A percentile compares a stretch with the other conserved stretches of the same genome.
Conservation (phyloP, 2,113 vertebrate genomes). For the Lanius collurio region DNA sequence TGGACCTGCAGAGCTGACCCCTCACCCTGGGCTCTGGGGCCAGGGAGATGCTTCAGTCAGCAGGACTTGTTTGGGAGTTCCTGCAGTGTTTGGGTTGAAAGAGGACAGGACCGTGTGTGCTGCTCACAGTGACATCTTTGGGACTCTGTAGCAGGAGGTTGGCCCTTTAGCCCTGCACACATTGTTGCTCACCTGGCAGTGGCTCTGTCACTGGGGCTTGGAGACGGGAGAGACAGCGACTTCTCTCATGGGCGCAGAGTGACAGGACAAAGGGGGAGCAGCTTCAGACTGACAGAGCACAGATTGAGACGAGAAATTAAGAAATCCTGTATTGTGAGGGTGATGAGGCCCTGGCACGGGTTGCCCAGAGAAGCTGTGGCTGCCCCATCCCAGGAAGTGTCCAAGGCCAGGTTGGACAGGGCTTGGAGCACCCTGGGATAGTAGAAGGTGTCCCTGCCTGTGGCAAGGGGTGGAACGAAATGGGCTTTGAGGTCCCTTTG, state of each 20-base stretch:
- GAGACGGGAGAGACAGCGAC: neutral
- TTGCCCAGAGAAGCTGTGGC: neutral
- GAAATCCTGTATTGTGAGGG: neutral
- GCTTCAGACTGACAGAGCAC: neutral
- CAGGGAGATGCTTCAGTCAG: accelerated
- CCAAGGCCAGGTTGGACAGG: neutral
- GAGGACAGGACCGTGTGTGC: neutral
- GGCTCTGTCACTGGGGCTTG: neutral
- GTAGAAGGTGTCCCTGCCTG: neutral
- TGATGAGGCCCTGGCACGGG: neutral
- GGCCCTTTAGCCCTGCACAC: neutral
- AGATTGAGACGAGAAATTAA: too few relatives aligned
- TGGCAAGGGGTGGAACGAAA: neutral
- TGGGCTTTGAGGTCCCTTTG: neutral
- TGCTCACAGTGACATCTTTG: neutral
- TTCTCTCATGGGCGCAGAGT: neutral
- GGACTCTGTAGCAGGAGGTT: accelerated
- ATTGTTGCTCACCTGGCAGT: accelerated
- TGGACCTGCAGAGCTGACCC: neutral
- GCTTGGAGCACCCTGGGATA: neutral
- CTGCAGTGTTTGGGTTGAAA: neutral
- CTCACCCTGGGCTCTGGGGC: accelerated
- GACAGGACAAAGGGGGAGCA: neutral
- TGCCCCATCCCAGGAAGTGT: neutral
- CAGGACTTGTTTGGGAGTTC: neutral